These are phyloP conservation scores for Galerucella pusilla DNA, from an alignment of 2,888 invertebrate genomes.

Conservation along the genomic window DNA sequence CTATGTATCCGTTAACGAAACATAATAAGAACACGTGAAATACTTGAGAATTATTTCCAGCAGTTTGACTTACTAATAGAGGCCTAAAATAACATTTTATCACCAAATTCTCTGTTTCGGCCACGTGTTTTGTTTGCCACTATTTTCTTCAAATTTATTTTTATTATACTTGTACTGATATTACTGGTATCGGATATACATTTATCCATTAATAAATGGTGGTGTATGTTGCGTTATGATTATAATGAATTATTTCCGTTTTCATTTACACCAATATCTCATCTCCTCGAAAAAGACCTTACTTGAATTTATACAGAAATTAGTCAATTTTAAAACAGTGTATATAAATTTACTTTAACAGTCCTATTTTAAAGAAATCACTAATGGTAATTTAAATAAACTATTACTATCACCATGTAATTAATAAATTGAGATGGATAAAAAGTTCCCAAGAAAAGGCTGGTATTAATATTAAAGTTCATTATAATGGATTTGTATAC, in stretches of 20 bases:
- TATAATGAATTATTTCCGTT: conserved; percentile 35
- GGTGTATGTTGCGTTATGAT: not conserved
- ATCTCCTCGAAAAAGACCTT: no score
- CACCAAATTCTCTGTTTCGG: conserved; percentile 43
- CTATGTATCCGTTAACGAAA: conserved; percentile 14
- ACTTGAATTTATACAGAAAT: no score
- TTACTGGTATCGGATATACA: conserved; percentile 41
- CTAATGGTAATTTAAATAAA: conserved; percentile 41
- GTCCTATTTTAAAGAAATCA: not conserved
- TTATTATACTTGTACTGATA: conserved; percentile 42
- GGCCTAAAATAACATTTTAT: conserved; percentile 51
- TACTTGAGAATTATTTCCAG: conserved; percentile 43
- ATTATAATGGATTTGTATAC: conserved; percentile 53
- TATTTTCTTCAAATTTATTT: conserved; percentile 30
- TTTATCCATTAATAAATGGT: conserved; percentile 40
- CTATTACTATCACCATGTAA: conserved; percentile 44
- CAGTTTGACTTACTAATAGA: conserved; percentile 42
- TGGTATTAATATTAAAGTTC: conserved; percentile 49
- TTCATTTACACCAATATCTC: no score
- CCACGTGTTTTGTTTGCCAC: conserved; percentile 46
- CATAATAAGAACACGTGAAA: conserved; percentile 32
- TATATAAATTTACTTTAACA: not conserved
- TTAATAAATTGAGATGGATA: conserved; percentile 47
- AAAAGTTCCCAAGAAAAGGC: conserved; percentile 43
- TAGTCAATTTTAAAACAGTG: no score